These are phyloP conservation scores for Neodiprion virginianus DNA, from an alignment of 1,140 invertebrate species.

Conservation along the genomic window DNA sequence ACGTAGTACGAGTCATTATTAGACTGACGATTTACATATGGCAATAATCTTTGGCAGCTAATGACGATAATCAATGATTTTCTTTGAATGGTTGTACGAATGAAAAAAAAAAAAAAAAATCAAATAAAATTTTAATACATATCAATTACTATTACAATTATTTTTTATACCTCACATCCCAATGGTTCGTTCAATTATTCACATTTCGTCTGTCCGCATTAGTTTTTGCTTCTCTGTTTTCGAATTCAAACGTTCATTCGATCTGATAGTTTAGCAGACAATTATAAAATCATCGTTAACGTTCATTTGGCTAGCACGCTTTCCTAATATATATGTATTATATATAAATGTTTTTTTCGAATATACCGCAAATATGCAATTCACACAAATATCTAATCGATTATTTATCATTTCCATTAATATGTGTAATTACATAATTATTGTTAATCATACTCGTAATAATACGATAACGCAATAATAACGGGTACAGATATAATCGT, in stretches of 20 bases:
- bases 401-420: conserved; percentile 30
- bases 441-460: conserved; percentile 38
- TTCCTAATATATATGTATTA: neutral
- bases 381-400: neutral
- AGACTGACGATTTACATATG: too few relatives aligned
- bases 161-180: too few relatives aligned
- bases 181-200: neutral
- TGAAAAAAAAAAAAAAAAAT: too few relatives aligned
- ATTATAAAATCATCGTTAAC: too few relatives aligned
- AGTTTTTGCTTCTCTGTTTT: neutral
- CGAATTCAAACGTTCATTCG: neutral
- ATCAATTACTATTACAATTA: too few relatives aligned
- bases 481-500: conserved; percentile 39
- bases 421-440: neutral
- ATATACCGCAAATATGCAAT: neutral
- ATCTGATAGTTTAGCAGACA: too few relatives aligned
- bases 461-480: conserved; percentile 36
- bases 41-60: too few relatives aligned
- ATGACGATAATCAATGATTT: too few relatives aligned
- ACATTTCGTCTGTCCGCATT: neutral
- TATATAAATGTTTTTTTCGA: neutral
- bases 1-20: too few relatives aligned
- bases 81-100: too few relatives aligned
- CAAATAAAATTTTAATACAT: too few relatives aligned
- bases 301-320: neutral